Base-by-base conservation (phyloP, 2,797 vertebrate genomes). In the Oceanodroma leucorhoa region DNA sequence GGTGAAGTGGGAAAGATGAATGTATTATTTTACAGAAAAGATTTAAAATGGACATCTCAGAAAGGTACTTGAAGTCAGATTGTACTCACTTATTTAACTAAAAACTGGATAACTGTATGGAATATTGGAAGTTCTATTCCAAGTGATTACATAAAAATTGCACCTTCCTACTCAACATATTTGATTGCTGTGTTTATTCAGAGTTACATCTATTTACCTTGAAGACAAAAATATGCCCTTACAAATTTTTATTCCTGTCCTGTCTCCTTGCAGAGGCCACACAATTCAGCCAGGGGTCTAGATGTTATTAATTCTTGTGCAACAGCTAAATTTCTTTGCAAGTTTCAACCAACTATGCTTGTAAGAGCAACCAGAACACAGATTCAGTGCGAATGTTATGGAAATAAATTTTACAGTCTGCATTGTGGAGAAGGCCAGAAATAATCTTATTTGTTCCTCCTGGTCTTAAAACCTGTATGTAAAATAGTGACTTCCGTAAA, bases 121-220 rank as follows among this genome's bases (percentile, higher is more conserved):
- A 93, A 71, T 87, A 73, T 34, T 93, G 70, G 57, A 92, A 82
- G 57, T 67, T 91, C 53, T 92, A 60, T 71, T 94, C 66, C 66
- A 88, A 96, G 41, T 60, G 61, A 91, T 92, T 93, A 87, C 75
- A 85, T 94, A 94, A 94, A 95, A 91, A 75, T 87, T 79, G 32
- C 95, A 94, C 89, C 93, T 94, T 95, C 95, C 94, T 76, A 96
- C 93, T 75, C 91, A 95, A 89, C 95, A 96, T 91, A 95, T 93
- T 73, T 89, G 87, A 67, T 91, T 81, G 73, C 84, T 78, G 48
- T 93, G 61, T 92, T 90, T 93, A 87, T 91, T 94, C 70, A 73
- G 85, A 90, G 65, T 55, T 77, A 87, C 65, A 75, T 87, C 78
- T 92, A 95, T 93, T 95, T 94, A 94, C 81, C 62, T 87, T 48